phyloP scores from a whole-genome alignment of 53 echinoderm and acorn worm genomes.

The Paelopatides confundens region DNA sequence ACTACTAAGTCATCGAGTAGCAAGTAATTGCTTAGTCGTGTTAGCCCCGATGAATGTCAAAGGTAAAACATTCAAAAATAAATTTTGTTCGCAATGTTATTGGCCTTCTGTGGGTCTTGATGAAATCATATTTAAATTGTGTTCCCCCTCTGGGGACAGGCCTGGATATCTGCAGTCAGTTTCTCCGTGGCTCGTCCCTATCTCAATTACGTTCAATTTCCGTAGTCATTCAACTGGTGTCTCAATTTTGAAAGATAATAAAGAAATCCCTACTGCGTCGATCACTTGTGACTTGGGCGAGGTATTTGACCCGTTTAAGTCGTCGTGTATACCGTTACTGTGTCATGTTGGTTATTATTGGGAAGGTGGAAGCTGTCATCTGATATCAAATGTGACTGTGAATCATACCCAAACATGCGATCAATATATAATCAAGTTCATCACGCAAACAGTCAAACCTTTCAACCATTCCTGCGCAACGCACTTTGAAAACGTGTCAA shows the following conservation, averaged over 20 bases:
- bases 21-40: background rate
- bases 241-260: background rate
- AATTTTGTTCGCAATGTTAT: background rate
- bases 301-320: background rate
- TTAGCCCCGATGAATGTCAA: background rate
- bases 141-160: too few species aligned
- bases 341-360: background rate
- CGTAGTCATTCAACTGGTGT: background rate
- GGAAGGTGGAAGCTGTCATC: background rate
- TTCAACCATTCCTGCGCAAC: background rate
- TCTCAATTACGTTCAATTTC: conserved; percentile 12
- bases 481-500: background rate
- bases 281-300: background rate
- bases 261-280: background rate
- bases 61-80: background rate
- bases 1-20: too few species aligned
- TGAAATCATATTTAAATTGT: too few species aligned
- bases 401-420: background rate
- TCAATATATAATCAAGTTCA: background rate
- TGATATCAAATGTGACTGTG: background rate
- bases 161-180: too few species aligned
- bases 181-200: background rate
- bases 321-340: background rate
- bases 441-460: too few species aligned
- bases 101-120: background rate